Base-by-base conservation (phyloP, 1,140 invertebrate genomes). In the Chionoecetes opilio region DNA sequence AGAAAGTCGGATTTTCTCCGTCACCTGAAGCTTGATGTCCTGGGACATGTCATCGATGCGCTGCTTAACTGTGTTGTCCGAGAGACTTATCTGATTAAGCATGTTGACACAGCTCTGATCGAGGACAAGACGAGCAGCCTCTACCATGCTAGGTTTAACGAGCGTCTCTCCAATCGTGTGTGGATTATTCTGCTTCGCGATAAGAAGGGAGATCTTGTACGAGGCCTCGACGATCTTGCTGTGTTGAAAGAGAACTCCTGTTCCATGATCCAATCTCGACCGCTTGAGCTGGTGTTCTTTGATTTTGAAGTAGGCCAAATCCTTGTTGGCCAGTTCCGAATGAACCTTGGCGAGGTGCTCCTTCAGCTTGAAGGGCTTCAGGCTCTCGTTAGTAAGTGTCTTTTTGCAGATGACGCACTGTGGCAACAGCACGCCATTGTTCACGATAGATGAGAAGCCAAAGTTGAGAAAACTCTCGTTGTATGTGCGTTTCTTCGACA, bases 11-110 rank as follows among this genome's bases (percentile, higher is more conserved):
- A n/a, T n/a, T n/a, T n/a, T n/a, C n/a, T n/a, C n/a, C n/a, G n/a
- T n/a, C n/a, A n/a, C n/a, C n/a, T n/a, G n/a, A n/a, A n/a, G 0
- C 84, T 92, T 92, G 29, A 92, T 92, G 29, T 92, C 14, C 6
- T 26, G 21, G n/a, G 35, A 82, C 35, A 92, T 38, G 5, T 92
- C 34, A 38, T 37, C 91, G 32, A 84, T 82, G 29, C 34, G 38
- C 38, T 9, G 3, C 29, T 35, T 38, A 11, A 85, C 37, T 84
- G 75, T 53, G 34, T 34, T 26, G 75, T 92, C 21, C 5, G 91
- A 84, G 3, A 84, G n/a, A 11, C 2, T 37, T 31, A 92, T 75
- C 53, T 75, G 53, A 6, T 21, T 6, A 75, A 75, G 6, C 53
- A 38, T 92, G 6, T 92, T 82, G 0, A 3, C 75, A 37, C 34